Conservation (phyloP, 2,797 vertebrate genomes). For the Manis pentadactyla region DNA sequence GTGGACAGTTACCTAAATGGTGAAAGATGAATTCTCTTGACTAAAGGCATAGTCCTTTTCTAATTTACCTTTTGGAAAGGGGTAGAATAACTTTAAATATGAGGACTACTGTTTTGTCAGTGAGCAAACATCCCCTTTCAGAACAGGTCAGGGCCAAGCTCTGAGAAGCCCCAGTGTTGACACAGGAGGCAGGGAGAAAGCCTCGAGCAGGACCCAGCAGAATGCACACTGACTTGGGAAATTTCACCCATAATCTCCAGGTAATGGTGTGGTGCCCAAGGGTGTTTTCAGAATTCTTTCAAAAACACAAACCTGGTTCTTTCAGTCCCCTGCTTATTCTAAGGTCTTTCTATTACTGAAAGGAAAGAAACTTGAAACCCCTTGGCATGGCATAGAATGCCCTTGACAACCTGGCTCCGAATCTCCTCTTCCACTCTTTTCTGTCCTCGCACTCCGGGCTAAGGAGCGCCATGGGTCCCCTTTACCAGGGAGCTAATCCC, state of each 20-base stretch:
- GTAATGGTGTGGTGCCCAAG: background rate
- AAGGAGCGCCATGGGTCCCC: background rate
- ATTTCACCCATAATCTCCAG: background rate
- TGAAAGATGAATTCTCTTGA: slow-evolving; percentile 11
- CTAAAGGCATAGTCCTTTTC: background rate
- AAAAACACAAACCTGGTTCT: background rate
- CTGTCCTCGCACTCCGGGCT: background rate
- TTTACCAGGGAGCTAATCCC: background rate
- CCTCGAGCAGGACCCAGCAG: background rate
- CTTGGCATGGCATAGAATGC: background rate
- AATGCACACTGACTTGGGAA: background rate
- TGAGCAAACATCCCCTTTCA: background rate
- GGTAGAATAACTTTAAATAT: background rate
- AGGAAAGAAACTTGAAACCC: background rate
- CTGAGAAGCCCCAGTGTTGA: background rate
- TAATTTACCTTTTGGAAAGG: slow-evolving; percentile 21
- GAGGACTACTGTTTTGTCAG: slow-evolving; percentile 12
- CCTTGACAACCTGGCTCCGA: background rate
- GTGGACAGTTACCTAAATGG: background rate
- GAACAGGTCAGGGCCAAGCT: background rate
- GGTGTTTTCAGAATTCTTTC: slow-evolving; percentile 3
- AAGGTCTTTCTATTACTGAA: background rate
- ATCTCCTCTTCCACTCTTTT: background rate
- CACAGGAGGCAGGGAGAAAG: background rate
- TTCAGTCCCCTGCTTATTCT: background rate